phyloP scores from a whole-genome alignment of 2,113 vertebrate species.

The Pyrgilauda ruficollis region DNA sequence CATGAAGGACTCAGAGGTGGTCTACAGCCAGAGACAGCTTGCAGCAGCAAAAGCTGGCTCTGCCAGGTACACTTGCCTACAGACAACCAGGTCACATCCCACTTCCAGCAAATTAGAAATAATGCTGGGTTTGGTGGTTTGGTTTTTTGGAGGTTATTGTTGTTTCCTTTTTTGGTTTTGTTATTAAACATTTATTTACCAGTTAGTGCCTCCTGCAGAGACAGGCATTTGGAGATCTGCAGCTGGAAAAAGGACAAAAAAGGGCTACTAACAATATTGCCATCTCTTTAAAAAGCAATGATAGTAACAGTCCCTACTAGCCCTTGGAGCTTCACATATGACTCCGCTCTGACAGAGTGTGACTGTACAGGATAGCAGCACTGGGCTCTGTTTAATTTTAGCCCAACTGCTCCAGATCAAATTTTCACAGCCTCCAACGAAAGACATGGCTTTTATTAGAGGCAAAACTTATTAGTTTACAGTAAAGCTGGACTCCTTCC shows the following conservation, averaged over 20 bases:
- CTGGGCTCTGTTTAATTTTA: conserved; percentile 41
- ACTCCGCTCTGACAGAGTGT: background rate
- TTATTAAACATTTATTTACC: background rate
- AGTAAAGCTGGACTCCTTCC: background rate
- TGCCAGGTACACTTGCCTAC: background rate
- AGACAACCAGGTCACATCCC: background rate
- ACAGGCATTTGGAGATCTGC: background rate
- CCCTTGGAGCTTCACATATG: background rate
- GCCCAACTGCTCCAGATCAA: conserved; percentile 32
- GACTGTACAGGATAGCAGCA: background rate
- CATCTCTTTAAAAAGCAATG: conserved; percentile 16
- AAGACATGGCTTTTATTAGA: conserved; percentile 38
- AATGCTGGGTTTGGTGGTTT: background rate
- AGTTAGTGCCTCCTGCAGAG: background rate
- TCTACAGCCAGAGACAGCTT: background rate
- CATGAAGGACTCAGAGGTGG: background rate
- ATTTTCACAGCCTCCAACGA: conserved; percentile 40
- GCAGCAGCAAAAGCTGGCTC: background rate
- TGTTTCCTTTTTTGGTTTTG: background rate
- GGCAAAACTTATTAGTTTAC: conserved; percentile 20
- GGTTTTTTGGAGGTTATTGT: background rate
- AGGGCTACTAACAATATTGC: background rate
- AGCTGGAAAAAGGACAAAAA: background rate
- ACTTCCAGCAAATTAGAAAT: background rate
- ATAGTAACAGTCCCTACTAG: background rate